Percentiles rank a stretch among this genome's conserved stretches.
These are phyloP conservation scores for Butorides virescens DNA, from an alignment of 2,113 vertebrate species.

Conservation along the genomic window DNA sequence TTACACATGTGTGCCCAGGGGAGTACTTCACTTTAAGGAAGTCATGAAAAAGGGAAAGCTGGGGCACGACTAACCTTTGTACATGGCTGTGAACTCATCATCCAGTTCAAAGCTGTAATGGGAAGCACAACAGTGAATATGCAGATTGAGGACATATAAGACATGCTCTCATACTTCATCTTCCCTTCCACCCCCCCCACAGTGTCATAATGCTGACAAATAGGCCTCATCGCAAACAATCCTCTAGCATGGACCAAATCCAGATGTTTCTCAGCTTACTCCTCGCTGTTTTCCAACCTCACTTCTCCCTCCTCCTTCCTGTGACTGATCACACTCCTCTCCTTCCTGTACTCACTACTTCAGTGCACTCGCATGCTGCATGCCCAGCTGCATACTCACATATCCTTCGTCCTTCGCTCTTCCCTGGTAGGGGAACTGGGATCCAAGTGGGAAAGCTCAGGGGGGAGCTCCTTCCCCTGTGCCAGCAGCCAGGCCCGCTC, in stretches of 20 bases:
- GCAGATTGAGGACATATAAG: background rate
- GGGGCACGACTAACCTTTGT: conserved; percentile 86
- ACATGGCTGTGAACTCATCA: conserved; percentile 94
- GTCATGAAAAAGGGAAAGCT: background rate
- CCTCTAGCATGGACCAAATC: background rate
- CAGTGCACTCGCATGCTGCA: accelerated
- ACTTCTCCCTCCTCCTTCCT: background rate
- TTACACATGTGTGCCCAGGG: background rate
- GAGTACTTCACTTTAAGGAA: background rate
- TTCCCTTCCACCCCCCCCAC: background rate
- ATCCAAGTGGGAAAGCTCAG: conserved; percentile 90
- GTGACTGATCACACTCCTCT: background rate
- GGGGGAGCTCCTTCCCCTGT: conserved; percentile 91
- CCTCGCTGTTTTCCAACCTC: background rate
- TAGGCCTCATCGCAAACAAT: background rate
- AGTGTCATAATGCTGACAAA: background rate
- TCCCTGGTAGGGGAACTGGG: conserved; percentile 85
- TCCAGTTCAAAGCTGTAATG: conserved; percentile 90
- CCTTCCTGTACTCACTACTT: background rate
- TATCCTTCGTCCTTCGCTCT: conserved; percentile 82
- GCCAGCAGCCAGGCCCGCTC: conserved; percentile 92
- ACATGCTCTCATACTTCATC: background rate
- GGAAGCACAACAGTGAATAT: background rate
- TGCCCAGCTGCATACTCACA: conserved; percentile 78
- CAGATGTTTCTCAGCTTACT: background rate